Percentiles rank a stretch among this genome's conserved stretches.
phyloP scores from a whole-genome alignment of 2,888 invertebrate species.

The Drosophila meridiana region DNA sequence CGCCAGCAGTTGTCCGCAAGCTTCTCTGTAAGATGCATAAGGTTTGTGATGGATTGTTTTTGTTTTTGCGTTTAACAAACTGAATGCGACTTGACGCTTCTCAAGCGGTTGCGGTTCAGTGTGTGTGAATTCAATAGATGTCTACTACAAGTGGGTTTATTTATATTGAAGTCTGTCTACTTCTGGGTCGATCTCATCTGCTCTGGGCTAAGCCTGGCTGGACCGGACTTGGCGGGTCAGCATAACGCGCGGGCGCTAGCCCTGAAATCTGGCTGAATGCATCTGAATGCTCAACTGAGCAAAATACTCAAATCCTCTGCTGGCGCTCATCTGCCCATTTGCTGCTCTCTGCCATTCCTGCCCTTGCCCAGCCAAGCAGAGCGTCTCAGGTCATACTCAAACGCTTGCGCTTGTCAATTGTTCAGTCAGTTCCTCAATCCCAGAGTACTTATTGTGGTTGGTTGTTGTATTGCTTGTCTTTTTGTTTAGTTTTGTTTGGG shows the following conservation, averaged over 20 bases:
- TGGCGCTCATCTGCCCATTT: constrained; percentile 12
- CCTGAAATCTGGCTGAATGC: constrained; percentile 25
- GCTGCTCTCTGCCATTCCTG: constrained; percentile 32
- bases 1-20: constrained; percentile 79
- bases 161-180: constrained; percentile 31
- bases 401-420: constrained; percentile 27
- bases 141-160: constrained; percentile 49
- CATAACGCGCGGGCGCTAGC: constrained; percentile 12
- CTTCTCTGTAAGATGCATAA: constrained; percentile 85
- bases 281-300: constrained; percentile 15
- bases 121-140: constrained; percentile 48
- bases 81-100: constrained; percentile 43
- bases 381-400: constrained; percentile 14
- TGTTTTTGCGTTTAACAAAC: constrained; percentile 49
- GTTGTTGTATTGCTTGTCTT: constrained; percentile 24
- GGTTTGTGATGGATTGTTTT: constrained; percentile 69
- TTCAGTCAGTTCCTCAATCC: constrained; percentile 37
- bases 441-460: constrained; percentile 38
- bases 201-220: constrained; percentile 32
- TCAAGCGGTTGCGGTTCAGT: constrained; percentile 43
- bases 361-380: constrained; percentile 38
- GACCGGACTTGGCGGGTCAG: constrained; percentile 7
- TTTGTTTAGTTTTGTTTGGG: constrained; percentile 31
- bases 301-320: constrained; percentile 24
- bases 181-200: constrained; percentile 21